Base-by-base conservation (phyloP, 2,797 vertebrate genomes). In the Peromyscus aztecus region DNA sequence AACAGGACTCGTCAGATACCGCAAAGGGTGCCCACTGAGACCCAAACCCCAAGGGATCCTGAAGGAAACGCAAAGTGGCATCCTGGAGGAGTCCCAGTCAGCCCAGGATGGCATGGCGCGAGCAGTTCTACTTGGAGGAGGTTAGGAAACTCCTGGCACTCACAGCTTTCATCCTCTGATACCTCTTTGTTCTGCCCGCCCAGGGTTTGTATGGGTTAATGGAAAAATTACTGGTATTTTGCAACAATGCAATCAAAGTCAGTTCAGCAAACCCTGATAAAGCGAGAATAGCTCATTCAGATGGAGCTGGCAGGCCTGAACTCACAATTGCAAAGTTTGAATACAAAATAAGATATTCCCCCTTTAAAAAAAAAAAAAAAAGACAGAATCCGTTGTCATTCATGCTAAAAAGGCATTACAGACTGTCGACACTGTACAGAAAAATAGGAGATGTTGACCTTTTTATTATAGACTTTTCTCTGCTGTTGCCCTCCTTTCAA, bases 401-500 rank as follows among this genome's bases (percentile, higher is more conserved):
- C 99, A 99, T 99, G 99, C 99, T 99, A 99, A 99, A 99, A 99
- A 99, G 99, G 99, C 99, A 99, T 99, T 99, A 99, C 98, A 98
- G 98, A 98, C 98, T 98, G 98, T 99, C 98, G 98, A 99, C 99
- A 98, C 98, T 97, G 97, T 98, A 99, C 98, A 98, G 98, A 98
- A 99, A 99, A 99, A 99, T 99, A 99, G 99, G 99, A 99, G 99
- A 99, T 98, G 99, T 99, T 99, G 99, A 99, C 99, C 99, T 99
- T 99, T 99, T 99, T 99, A 99, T 99, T 99, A 98, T 96, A 99
- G 99, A 98, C 98, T 98, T 98, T 98, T 98, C 98, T 98, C 98
- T 97, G 90, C 98, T 80, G 98, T 97, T 98, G 98, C 98, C 98
- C 98, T 99, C 97, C 98, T 99, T 98, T 98, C 98, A 98, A 98